A percentile compares a stretch with the other conserved stretches of the same genome.
These are phyloP conservation scores for Monomorium pharaonis DNA, from an alignment of 1,140 invertebrate genomes.

Conservation along the genomic window DNA sequence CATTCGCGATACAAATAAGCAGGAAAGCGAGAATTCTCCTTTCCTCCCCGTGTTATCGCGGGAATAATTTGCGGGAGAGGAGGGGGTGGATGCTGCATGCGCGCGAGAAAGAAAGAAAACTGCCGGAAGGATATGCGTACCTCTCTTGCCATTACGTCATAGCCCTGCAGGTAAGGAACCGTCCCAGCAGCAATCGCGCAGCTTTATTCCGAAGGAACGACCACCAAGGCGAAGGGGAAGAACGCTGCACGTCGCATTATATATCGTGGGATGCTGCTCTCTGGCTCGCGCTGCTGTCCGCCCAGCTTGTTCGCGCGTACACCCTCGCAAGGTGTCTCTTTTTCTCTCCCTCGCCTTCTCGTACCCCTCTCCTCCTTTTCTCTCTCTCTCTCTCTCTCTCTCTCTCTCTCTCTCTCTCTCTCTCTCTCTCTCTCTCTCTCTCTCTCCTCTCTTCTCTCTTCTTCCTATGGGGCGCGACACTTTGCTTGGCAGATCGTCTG, in stretches of 20 bases:
- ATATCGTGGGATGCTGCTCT: slow-evolving; percentile 61
- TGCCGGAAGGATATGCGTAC: slow-evolving; percentile 74
- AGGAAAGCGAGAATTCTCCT: background rate
- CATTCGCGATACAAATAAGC: background rate
- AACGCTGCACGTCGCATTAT: slow-evolving; percentile 73
- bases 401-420: background rate
- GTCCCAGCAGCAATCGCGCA: slow-evolving; percentile 80
- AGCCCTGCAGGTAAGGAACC: slow-evolving; percentile 84
- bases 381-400: background rate
- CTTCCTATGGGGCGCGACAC: slow-evolving; percentile 17
- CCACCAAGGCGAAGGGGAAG: slow-evolving; percentile 40
- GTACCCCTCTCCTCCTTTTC: background rate
- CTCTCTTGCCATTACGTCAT: slow-evolving; percentile 87
- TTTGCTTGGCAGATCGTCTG: background rate
- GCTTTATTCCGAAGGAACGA: slow-evolving; percentile 73
- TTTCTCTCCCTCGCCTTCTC: background rate
- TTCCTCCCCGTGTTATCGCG: background rate
- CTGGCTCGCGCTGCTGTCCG: slow-evolving; percentile 69
- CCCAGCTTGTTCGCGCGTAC: slow-evolving; percentile 59
- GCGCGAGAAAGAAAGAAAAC: slow-evolving; percentile 19
- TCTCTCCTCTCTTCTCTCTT: background rate
- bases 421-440: background rate
- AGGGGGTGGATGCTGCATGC: slow-evolving; percentile 27
- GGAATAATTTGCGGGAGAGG: background rate
- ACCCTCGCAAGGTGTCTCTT: slow-evolving; percentile 64